A percentile compares a stretch with the other conserved stretches of the same genome.
phyloP scores from a whole-genome alignment of 2,113 vertebrate genomes.

The Percina caprodes region DNA sequence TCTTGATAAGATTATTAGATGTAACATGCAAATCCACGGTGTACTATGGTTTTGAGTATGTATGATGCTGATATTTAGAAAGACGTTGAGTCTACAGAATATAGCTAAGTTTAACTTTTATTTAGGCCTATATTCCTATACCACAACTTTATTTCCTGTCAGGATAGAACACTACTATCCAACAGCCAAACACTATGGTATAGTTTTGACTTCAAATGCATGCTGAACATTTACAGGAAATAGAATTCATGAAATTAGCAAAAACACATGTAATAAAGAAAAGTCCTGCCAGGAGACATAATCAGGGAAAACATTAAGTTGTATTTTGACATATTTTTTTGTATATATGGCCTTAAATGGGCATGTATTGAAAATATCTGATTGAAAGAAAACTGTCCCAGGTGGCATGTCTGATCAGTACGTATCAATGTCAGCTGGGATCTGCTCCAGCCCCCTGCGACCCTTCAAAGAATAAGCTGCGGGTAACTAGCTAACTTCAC shows the following conservation, averaged over 20 bases:
- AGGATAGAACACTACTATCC: background rate
- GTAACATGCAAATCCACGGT: background rate
- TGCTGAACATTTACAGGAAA: conserved; percentile 6
- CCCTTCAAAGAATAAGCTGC: background rate
- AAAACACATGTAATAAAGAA: conserved; percentile 17
- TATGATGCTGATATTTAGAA: too few species aligned
- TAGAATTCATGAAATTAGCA: conserved; percentile 3
- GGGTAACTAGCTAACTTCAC: background rate
- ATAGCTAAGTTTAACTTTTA: background rate
- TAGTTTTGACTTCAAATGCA: background rate
- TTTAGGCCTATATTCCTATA: background rate
- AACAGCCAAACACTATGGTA: background rate
- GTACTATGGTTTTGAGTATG: background rate
- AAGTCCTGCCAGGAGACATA: background rate
- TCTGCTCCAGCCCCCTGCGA: background rate
- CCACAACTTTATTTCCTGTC: background rate
- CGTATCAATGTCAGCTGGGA: background rate
- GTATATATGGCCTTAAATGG: background rate
- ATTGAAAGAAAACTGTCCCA: background rate
- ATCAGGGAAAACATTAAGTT: background rate
- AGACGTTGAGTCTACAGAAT: too few species aligned
- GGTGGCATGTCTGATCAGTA: background rate
- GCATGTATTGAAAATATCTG: background rate
- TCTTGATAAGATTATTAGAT: background rate
- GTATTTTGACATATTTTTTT: background rate